Evolutionary conservation across 2,113 vertebrate species (phyloP).

Genomic region (Scomber scombrus): DNA sequence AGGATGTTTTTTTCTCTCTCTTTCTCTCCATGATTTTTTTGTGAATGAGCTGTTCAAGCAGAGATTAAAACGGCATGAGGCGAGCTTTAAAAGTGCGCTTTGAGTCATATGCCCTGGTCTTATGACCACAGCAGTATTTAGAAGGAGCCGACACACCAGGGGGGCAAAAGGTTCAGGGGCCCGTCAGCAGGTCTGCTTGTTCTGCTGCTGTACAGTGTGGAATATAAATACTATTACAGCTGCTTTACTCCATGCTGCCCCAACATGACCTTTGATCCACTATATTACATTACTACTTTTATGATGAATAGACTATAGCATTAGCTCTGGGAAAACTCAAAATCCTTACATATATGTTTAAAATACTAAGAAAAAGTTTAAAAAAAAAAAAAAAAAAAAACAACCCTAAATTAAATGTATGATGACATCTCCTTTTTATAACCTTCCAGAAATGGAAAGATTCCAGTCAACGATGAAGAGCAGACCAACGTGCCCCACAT

Average conservation of each 20-base stretch:
- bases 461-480: conserved; percentile 93
- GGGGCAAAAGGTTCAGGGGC: background rate
- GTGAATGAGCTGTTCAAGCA: conserved; percentile 15
- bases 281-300: background rate
- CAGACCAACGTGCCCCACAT: conserved; percentile 94
- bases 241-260: background rate
- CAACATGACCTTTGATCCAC: background rate
- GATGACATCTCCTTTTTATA: background rate
- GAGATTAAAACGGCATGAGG: conserved; percentile 56
- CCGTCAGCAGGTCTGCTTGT: background rate
- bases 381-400: too few species aligned
- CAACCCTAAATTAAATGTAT: too few species aligned
- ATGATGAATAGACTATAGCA: background rate
- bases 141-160: background rate
- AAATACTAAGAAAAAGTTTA: too few species aligned
- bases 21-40: conserved; percentile 5
- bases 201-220: conserved; percentile 8
- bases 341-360: too few species aligned
- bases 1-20: background rate
- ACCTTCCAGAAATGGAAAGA: conserved; percentile 89
- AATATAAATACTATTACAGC: background rate
- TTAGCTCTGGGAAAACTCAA: background rate
- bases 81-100: conserved; percentile 38
- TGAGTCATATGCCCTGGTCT: conserved; percentile 72
- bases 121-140: conserved; percentile 54